Evolutionary conservation across 1,140 invertebrate species (phyloP).

Genomic region (Pseudomyrmex pallidus): DNA sequence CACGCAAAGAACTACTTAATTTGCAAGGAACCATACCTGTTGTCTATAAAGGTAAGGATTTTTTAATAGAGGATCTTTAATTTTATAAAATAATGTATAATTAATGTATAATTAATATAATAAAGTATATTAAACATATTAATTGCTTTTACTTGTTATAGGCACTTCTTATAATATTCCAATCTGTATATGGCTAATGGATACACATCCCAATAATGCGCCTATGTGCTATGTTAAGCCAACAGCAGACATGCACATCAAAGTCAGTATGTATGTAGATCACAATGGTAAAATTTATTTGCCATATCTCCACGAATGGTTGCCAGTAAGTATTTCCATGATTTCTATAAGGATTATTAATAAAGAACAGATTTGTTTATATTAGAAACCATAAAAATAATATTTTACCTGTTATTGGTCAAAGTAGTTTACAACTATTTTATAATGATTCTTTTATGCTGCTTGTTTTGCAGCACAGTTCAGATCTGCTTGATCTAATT

Average conservation of each 20-base stretch:
- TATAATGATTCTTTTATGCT: constrained; percentile 8
- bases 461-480: constrained; percentile 87
- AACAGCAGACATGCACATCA: constrained; percentile 97
- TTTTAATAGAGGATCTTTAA: neutral
- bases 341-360: no score
- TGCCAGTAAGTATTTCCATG: constrained; percentile 87
- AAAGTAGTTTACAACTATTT: neutral
- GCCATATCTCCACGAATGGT: constrained; percentile 98
- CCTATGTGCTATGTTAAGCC: constrained; percentile 99
- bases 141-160: constrained; percentile 78
- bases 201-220: constrained; percentile 98
- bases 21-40: constrained; percentile 97
- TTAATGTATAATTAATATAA: no score
- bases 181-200: constrained; percentile 97
- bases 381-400: no score
- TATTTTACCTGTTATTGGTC: no score
- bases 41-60: constrained; percentile 91
- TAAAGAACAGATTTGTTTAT: no score
- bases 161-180: constrained; percentile 97
- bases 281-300: constrained; percentile 98
- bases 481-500: constrained; percentile 94
- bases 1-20: constrained; percentile 92
- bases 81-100: no score
- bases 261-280: constrained; percentile 97
- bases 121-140: neutral